phyloP scores from a whole-genome alignment of 2,113 vertebrate genomes.

The pig (Sus scrofa) region DNA sequence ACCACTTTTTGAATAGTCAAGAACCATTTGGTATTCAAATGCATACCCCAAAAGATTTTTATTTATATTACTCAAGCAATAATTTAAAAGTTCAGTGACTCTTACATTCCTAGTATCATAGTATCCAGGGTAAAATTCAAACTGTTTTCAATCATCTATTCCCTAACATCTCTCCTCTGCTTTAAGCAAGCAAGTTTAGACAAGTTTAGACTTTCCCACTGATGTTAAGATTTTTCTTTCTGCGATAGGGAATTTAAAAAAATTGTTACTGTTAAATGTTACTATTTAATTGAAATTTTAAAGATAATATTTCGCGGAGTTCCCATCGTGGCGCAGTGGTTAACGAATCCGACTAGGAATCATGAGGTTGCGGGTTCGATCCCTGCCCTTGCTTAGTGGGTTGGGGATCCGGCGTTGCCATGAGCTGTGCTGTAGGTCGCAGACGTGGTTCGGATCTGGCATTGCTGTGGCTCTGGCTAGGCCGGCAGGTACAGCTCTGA shows the following conservation, averaged over 20 bases:
- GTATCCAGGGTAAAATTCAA: not conserved
- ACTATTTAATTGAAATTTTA: not conserved
- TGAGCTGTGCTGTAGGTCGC: too few relatives aligned
- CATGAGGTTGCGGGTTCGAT: too few relatives aligned
- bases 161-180: not conserved
- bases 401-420: too few relatives aligned
- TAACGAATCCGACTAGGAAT: too few relatives aligned
- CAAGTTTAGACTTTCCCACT: not conserved
- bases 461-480: too few relatives aligned
- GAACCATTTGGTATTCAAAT: conserved; percentile 20
- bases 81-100: not conserved
- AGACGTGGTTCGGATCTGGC: too few relatives aligned
- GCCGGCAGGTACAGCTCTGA: too few relatives aligned
- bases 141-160: not conserved
- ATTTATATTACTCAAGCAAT: conserved; percentile 7
- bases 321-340: too few relatives aligned
- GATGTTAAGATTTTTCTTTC: not conserved
- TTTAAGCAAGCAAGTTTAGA: not conserved
- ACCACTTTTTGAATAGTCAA: not conserved
- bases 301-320: not conserved
- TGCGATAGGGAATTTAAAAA: not conserved
- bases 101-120: not conserved
- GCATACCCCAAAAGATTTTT: not conserved
- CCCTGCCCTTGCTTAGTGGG: too few relatives aligned
- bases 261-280: not conserved